Conservation (phyloP, 2,113 vertebrate genomes). For the Engystomops pustulosus region DNA sequence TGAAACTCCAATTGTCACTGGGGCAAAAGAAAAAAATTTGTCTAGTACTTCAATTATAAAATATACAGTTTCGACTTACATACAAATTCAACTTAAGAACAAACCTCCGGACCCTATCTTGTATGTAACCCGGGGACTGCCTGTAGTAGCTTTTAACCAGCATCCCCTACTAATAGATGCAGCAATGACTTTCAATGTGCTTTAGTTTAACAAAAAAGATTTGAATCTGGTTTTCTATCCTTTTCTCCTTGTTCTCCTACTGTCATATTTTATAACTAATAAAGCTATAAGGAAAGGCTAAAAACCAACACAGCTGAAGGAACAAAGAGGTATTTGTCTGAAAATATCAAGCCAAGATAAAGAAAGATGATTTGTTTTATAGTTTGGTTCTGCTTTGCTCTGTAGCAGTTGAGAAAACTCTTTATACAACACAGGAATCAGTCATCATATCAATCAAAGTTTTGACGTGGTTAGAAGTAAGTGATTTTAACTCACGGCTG, state of each 20-base stretch:
- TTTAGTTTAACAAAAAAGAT: no score
- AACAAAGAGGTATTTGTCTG: not conserved
- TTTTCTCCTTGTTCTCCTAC: not conserved
- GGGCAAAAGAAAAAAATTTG: no score
- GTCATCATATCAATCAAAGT: slow-evolving; percentile 43
- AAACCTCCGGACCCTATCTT: no score
- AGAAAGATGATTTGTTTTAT: slow-evolving; percentile 10
- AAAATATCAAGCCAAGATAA: slow-evolving; percentile 17
- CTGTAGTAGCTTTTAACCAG: not conserved
- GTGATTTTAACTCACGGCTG: slow-evolving; percentile 35
- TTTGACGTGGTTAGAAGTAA: slow-evolving; percentile 41
- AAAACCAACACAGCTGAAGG: not conserved
- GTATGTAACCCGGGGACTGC: no score
- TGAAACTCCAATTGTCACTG: no score
- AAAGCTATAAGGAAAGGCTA: not conserved
- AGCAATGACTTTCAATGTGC: not conserved
- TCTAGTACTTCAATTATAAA: no score
- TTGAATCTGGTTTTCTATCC: not conserved
- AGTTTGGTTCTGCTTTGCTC: slow-evolving; percentile 11
- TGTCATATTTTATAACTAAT: not conserved
- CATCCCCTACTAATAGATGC: not conserved
- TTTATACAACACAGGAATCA: slow-evolving; percentile 17
- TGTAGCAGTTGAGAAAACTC: slow-evolving; percentile 8
- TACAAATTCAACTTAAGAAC: no score
- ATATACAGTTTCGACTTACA: no score